Evolutionary conservation across 2,888 invertebrate genomes (phyloP).

Genomic region (Rhabditophanes sp.): DNA sequence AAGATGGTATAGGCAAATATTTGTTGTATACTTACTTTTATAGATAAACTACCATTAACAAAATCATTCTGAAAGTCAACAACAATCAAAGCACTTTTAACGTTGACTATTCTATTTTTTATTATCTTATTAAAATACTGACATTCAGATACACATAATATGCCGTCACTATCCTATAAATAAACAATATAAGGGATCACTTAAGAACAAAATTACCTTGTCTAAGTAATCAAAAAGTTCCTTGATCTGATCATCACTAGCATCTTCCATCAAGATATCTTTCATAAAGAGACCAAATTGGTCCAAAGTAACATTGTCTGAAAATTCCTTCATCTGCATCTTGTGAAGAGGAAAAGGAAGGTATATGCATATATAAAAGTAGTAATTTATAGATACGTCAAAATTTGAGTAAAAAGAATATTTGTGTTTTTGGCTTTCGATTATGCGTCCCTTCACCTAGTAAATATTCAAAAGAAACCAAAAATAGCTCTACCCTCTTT

Average conservation of each 20-base stretch:
- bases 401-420: too few species aligned
- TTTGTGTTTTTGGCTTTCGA: too few species aligned
- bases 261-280: too few species aligned
- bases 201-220: not conserved
- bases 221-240: slow-evolving; percentile 4
- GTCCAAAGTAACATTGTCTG: too few species aligned
- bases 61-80: slow-evolving; percentile 97
- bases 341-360: too few species aligned
- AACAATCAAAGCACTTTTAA: slow-evolving; percentile 59
- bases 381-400: too few species aligned
- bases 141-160: slow-evolving; percentile 8
- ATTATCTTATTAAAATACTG: slow-evolving; percentile 9
- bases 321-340: too few species aligned
- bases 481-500: too few species aligned
- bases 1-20: slow-evolving; percentile 2
- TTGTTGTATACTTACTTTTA: slow-evolving; percentile 50
- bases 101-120: slow-evolving; percentile 11
- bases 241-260: slow-evolving; percentile 3
- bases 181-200: slow-evolving; percentile 3
- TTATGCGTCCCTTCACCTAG: too few species aligned
- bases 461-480: too few species aligned
- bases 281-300: too few species aligned
- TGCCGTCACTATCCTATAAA: slow-evolving; percentile 16
- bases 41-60: slow-evolving; percentile 77
- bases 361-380: too few species aligned